Conservation (phyloP, 2,888 invertebrate species). For the Perizoma flavofasciatum region DNA sequence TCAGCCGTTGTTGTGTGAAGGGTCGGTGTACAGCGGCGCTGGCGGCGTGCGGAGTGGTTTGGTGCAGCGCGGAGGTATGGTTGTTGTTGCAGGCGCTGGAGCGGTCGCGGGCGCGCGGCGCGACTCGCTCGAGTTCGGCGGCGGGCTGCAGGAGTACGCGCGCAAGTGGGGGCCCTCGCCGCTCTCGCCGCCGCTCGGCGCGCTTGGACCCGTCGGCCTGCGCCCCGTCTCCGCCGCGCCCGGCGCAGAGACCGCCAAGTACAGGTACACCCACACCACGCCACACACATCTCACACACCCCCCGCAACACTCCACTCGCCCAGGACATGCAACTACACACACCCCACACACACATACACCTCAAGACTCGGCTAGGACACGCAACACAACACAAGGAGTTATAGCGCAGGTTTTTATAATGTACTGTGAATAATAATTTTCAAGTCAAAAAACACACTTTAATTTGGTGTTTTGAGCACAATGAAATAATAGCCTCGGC, state of each 20-base stretch:
- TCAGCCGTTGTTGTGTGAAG: conserved; percentile 31
- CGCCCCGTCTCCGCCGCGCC: conserved; percentile 88
- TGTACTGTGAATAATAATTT: too few species aligned
- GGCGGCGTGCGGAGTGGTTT: conserved; percentile 25
- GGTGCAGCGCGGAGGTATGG: conserved; percentile 58
- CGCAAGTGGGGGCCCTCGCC: conserved; percentile 85
- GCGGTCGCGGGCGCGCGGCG: conserved; percentile 72
- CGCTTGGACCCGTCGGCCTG: conserved; percentile 87
- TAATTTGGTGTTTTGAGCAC: too few species aligned
- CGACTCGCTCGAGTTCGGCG: conserved; percentile 85
- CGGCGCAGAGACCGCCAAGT: conserved; percentile 93
- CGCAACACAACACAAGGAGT: too few species aligned
- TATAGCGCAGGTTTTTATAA: too few species aligned
- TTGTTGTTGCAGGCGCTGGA: conserved; percentile 65
- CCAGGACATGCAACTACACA: too few species aligned
- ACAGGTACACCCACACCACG: conserved; percentile 75
- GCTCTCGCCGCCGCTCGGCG: conserved; percentile 89
- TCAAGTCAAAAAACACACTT: too few species aligned
- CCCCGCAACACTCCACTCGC: too few species aligned
- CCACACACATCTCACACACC: not conserved
- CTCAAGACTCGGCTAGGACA: too few species aligned
- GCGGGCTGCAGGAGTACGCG: conserved; percentile 78
- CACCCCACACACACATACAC: too few species aligned
- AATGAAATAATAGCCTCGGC: too few species aligned
- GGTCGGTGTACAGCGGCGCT: conserved; percentile 41